Percentiles rank a stretch among this genome's conserved stretches.
phyloP scores from a whole-genome alignment of 2,888 invertebrate genomes.

The Dusona sp. region DNA sequence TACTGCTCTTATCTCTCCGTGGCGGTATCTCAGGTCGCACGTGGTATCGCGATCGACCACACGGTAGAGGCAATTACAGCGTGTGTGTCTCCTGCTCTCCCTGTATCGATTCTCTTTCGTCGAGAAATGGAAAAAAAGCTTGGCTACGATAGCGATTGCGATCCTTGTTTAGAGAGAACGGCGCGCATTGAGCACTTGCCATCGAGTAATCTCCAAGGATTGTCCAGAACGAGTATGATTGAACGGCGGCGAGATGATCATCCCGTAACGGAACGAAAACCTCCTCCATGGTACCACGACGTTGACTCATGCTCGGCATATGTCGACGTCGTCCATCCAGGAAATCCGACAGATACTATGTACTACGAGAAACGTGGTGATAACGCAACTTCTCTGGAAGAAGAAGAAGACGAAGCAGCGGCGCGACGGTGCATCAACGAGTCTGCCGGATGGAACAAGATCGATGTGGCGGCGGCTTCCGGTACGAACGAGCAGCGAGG shows the following conservation, averaged over 20 bases:
- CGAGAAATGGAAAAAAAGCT: conserved; percentile 31
- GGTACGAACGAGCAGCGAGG: not conserved
- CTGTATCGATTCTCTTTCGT: not conserved
- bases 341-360: not conserved
- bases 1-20: conserved; percentile 22
- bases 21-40: conserved; percentile 29
- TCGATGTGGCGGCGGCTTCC: conserved; percentile 32
- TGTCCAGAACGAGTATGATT: no score
- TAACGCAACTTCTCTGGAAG: not conserved
- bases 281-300: not conserved
- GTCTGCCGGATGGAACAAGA: conserved; percentile 48
- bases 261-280: not conserved
- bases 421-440: not conserved
- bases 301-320: not conserved
- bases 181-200: not conserved
- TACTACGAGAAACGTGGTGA: not conserved
- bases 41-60: conserved; percentile 32
- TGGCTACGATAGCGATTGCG: conserved; percentile 68
- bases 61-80: conserved; percentile 1
- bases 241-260: not conserved
- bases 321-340: no score
- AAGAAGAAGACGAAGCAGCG: not conserved
- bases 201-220: not conserved
- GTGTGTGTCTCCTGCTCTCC: not conserved
- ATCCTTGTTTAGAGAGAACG: conserved; percentile 67